Evolutionary conservation across 2,888 invertebrate genomes (phyloP), one percentile per base, ranked within the genome.

Genomic region (Mesorhabditis sp.): DNA sequence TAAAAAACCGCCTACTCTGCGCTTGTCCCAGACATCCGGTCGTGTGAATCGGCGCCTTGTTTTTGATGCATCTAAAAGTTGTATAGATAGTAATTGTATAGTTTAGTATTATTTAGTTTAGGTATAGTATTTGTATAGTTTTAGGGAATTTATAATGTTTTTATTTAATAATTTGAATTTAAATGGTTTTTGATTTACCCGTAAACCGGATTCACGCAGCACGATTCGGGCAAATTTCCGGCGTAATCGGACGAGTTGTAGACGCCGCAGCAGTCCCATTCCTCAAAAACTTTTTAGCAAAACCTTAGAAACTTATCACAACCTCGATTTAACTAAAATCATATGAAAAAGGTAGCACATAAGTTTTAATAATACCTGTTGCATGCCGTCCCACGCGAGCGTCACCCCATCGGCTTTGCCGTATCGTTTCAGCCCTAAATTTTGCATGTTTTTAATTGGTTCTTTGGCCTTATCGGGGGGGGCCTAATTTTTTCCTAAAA

Each of bases 201-300:
- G 45, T 77, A 74, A 67, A 80, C 77, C 50, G 74, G 72, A 66
- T 76, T 77, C 5, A 80, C 70, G 69, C 85, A 85, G 69, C 85
- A 85, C 10, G 84, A 84, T 65, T 80, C 81, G 44, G 86, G 85
- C 58, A 83, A 74, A 13, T 73, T 70, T 45, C 68, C 72, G 43
- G 65, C 50, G 85, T 85, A 85, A 73, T 85, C 85, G 43, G 77
- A 74, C 10, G 81, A 77, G 70, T 85, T 84, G 67, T 76, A 75
- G 43, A 83, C 83, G 45, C 85, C 85, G 69, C 85, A 85, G 68
- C 85, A 85, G 43, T 74, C 67, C 66, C 86, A 77, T 66, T 83
- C 45, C 79, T 79, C 61, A 44, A 74, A 63, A n/a, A n/a, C n/a
- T n/a, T n/a, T n/a, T n/a, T n/a, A n/a, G n/a, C n/a, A n/a, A n/a